Evolutionary conservation across 2,888 invertebrate genomes (phyloP).

Genomic region (Andrena trimmerana): DNA sequence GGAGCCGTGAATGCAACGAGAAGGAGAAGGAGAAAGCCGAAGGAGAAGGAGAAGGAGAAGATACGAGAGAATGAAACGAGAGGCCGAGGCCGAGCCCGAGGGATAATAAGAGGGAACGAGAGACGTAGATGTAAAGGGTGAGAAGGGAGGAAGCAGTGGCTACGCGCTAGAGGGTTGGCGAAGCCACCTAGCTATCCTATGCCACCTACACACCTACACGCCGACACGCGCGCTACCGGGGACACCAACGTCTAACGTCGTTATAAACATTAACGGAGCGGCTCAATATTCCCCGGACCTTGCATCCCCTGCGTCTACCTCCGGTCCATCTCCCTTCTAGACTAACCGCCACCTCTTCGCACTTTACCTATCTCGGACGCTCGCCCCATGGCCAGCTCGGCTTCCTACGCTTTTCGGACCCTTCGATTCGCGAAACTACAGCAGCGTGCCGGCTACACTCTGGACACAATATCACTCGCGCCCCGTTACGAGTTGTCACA

Average conservation of each 20-base stretch:
- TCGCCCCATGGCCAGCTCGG: slow-evolving; percentile 58
- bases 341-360: slow-evolving; percentile 47
- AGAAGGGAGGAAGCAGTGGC: slow-evolving; percentile 56
- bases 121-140: slow-evolving; percentile 54
- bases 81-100: slow-evolving; percentile 37
- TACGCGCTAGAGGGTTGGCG: slow-evolving; percentile 65
- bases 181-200: slow-evolving; percentile 71
- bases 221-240: slow-evolving; percentile 70
- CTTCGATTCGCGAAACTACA: slow-evolving; percentile 43
- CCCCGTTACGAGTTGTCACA: slow-evolving; percentile 14
- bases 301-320: slow-evolving; percentile 72
- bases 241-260: slow-evolving; percentile 83
- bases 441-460: not conserved
- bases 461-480: too few relatives aligned
- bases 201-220: slow-evolving; percentile 77
- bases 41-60: slow-evolving; percentile 37
- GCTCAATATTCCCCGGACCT: slow-evolving; percentile 84
- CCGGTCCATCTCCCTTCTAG: slow-evolving; percentile 67
- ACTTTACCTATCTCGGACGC: slow-evolving; percentile 58
- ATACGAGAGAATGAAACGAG: slow-evolving; percentile 37
- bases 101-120: slow-evolving; percentile 60
- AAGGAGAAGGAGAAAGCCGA: not conserved
- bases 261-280: slow-evolving; percentile 85
- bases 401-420: slow-evolving; percentile 64
- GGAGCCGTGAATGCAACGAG: slow-evolving; percentile 24